A percentile compares a stretch with the other conserved stretches of the same genome.
These are phyloP conservation scores for Saccopteryx leptura DNA, from an alignment of 2,113 vertebrate genomes.

Conservation along the genomic window DNA sequence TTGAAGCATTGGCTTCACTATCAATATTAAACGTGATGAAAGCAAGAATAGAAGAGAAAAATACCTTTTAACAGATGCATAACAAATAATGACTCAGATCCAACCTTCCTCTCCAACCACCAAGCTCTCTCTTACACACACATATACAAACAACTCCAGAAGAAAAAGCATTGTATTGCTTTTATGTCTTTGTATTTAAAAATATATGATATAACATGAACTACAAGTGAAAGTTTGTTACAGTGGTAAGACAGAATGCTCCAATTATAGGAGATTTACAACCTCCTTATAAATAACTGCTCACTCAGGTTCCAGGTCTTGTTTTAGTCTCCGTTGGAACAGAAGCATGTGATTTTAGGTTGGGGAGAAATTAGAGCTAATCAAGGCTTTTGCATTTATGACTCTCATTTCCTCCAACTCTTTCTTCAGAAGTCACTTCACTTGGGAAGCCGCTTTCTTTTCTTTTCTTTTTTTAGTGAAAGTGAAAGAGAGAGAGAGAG, in stretches of 20 bases:
- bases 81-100: neutral
- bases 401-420: neutral
- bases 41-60: neutral
- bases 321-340: neutral
- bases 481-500: no score
- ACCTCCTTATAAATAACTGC: neutral
- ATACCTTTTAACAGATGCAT: neutral
- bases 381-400: neutral
- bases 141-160: neutral
- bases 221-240: neutral
- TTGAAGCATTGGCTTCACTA: neutral
- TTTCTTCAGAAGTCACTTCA: neutral
- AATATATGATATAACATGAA: neutral
- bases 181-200: neutral
- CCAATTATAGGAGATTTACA: neutral
- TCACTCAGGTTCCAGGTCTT: neutral
- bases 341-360: neutral
- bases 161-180: neutral
- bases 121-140: neutral
- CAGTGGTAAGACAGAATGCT: neutral
- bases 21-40: constrained; percentile 14
- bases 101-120: neutral
- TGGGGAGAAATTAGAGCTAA: neutral
- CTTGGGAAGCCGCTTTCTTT: neutral
- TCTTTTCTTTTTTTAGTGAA: no score